Conservation (phyloP, 2,888 invertebrate genomes). For the Nomada ruficornis region DNA sequence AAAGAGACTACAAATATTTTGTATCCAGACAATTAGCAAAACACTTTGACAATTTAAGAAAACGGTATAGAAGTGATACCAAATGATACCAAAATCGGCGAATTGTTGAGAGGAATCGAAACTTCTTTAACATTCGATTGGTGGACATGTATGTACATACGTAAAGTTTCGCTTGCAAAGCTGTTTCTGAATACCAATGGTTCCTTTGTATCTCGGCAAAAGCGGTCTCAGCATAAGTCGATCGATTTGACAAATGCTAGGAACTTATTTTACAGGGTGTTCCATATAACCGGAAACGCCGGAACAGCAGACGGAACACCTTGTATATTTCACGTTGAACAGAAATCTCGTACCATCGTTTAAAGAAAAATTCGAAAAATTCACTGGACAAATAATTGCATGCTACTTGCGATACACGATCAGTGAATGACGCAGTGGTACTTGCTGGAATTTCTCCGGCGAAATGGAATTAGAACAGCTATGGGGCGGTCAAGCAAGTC, state of each 20-base stretch:
- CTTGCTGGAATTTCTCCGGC: not conserved
- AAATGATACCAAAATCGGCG: not conserved
- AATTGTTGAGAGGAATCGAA: not conserved
- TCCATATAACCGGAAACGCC: not conserved
- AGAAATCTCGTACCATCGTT: no score
- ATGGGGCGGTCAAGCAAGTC: conserved; percentile 17
- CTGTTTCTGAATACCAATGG: not conserved
- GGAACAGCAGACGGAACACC: no score
- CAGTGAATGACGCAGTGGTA: not conserved
- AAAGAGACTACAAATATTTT: no score
- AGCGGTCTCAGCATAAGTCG: not conserved
- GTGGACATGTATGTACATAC: not conserved
- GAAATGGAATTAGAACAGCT: conserved; percentile 43
- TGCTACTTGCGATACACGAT: not conserved
- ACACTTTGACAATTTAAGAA: not conserved
- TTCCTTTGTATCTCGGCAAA: not conserved
- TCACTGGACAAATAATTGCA: not conserved
- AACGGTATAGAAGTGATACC: not conserved
- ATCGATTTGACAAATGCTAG: conserved; percentile 3
- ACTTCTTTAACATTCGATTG: not conserved
- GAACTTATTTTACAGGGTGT: not conserved
- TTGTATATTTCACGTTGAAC: not conserved
- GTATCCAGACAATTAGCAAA: not conserved
- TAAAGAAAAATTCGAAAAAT: not conserved
- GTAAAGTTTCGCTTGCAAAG: not conserved